phyloP scores from a whole-genome alignment of 2,113 vertebrate genomes.

The Suricata suricatta region DNA sequence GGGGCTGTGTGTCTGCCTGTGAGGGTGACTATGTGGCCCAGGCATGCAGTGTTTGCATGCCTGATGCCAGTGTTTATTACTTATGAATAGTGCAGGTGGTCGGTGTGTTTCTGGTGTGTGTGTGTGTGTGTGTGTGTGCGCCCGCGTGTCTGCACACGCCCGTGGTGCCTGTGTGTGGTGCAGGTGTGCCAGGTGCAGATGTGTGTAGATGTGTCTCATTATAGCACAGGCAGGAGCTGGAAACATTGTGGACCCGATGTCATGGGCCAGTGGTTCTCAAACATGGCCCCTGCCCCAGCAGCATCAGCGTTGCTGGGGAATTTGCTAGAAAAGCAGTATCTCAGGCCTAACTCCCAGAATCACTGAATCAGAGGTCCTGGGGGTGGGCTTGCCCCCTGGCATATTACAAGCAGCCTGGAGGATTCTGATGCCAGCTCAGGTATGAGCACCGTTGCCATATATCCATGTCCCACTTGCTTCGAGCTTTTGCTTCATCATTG shows the following conservation, averaged over 20 bases:
- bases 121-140: too few relatives aligned
- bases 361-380: not conserved
- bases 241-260: accelerated
- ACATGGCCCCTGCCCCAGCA: too few relatives aligned
- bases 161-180: too few relatives aligned
- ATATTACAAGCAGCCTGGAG: accelerated
- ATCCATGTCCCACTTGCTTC: accelerated
- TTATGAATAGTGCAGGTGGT: not conserved
- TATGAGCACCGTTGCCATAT: not conserved
- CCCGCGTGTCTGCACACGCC: too few relatives aligned
- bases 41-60: not conserved
- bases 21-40: too few relatives aligned
- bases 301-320: not conserved
- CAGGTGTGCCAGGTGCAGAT: accelerated
- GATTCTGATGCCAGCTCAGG: too few relatives aligned
- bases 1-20: not conserved
- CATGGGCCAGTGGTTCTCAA: not conserved
- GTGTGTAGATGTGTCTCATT: not conserved
- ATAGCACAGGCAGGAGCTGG: too few relatives aligned
- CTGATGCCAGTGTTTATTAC: not conserved
- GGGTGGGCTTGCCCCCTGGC: not conserved
- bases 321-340: not conserved
- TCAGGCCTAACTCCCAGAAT: not conserved
- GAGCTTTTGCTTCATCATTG: not conserved
- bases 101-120: not conserved